Evolutionary conservation across 2,888 invertebrate genomes (phyloP), one percentile per base, ranked within the genome.

Genomic region (Cenopis cana): DNA sequence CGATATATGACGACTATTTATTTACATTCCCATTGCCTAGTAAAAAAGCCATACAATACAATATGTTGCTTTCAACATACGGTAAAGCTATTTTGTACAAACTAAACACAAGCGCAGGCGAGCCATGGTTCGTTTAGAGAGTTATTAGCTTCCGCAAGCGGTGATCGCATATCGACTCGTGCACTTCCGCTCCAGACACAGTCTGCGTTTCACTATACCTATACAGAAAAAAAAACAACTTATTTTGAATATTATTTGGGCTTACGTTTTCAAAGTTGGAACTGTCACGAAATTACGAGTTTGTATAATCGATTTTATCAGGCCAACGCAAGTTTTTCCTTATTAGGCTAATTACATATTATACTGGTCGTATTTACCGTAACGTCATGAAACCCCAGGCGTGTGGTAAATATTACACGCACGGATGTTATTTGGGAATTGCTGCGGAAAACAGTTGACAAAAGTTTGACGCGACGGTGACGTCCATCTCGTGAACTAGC

Each of bases 111-210:
- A 73, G 73, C 68, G 49, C 66, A 62, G 73, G 64, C 61, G 70
- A 62, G 61, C 75, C 73, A 24, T 73, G 72, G 80, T 81, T 80
- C 78, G 76, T 78, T 74, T 77, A 76, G 77, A 85, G 83, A 85
- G 86, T 88, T 89, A 89, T 89, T 87, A 87, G 83, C 84, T 87
- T 89, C 86, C 88, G 87, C 76, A 78, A 78, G 78, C 75, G 71
- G 79, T 78, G 77, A 77, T 86, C 89, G 90, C 89, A 90, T 86
- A 89, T 90, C 85, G 86, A 85, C 82, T 79, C 80, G 71, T 65
- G 62, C 62, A 59, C 69, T 74, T 76, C 74, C 73, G 73, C 38
- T 56, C n/a, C 57, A 64, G 65, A 52, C 74, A 56, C 57, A 49
- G 33, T 67, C 52, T 41, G 36, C 60, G 6, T 4, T 52, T 38